These are phyloP conservation scores for Seira musarum DNA, from an alignment of 2,888 invertebrate species.

Conservation along the genomic window DNA sequence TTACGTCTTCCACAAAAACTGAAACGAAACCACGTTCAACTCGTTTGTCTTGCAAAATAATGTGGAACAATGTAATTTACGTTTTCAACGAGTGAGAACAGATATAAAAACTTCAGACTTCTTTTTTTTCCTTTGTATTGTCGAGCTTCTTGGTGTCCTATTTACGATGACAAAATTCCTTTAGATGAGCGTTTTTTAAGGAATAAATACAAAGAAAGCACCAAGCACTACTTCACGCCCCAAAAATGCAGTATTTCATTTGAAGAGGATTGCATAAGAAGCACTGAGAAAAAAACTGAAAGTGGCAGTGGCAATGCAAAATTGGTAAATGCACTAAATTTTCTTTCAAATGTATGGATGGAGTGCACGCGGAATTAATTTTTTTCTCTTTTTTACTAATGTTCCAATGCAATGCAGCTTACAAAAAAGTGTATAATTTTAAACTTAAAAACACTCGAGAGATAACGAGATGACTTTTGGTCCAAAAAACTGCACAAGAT, in stretches of 20 bases:
- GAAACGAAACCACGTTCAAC: neutral
- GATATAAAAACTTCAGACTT: neutral
- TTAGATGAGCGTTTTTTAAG: neutral
- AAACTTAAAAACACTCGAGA: constrained; percentile 1
- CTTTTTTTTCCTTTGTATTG: neutral
- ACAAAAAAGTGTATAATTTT: neutral
- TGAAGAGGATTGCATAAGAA: too few species aligned
- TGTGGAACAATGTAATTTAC: constrained; percentile 7
- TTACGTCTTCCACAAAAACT: neutral
- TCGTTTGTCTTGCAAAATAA: neutral
- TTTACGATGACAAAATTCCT: constrained; percentile 13
- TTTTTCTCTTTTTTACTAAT: neutral
- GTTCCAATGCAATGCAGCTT: neutral
- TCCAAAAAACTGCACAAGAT: constrained; percentile 10
- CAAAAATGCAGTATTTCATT: too few species aligned
- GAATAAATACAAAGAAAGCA: constrained; percentile 13
- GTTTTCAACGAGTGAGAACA: neutral
- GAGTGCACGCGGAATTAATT: constrained; percentile 2
- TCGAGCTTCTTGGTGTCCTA: constrained; percentile 19
- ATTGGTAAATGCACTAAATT: constrained; percentile 2
- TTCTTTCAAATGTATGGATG: neutral
- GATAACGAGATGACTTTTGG: constrained; percentile 13
- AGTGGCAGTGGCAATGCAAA: too few species aligned
- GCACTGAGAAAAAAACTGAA: too few species aligned
- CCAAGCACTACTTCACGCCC: neutral